phyloP scores from a whole-genome alignment of 2,113 vertebrate species.

The Poeciliopsis prolifica region DNA sequence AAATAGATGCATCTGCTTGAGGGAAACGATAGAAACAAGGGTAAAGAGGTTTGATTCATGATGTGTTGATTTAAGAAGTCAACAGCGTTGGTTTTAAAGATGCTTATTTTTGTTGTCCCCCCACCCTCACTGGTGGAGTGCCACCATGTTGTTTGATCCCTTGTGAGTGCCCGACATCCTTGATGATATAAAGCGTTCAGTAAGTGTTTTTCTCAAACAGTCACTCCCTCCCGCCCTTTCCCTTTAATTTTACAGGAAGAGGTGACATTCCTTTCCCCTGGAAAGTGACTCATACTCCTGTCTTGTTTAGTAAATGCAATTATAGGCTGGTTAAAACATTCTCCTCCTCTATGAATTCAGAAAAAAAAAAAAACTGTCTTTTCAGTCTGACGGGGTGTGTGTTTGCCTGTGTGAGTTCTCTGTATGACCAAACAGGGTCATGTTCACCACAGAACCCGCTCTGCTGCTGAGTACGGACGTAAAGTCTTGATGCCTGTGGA shows the following conservation, averaged over 20 bases:
- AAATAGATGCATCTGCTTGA: constrained; percentile 49
- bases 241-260: constrained; percentile 55
- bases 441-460: constrained; percentile 39
- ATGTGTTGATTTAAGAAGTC: constrained; percentile 45
- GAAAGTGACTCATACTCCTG: constrained; percentile 65
- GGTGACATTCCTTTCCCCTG: constrained; percentile 60
- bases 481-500: constrained; percentile 50
- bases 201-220: constrained; percentile 47
- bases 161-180: constrained; percentile 51
- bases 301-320: constrained; percentile 64
- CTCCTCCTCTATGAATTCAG: constrained; percentile 38
- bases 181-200: constrained; percentile 38
- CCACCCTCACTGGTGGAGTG: constrained; percentile 25
- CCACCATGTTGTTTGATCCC: constrained; percentile 36
- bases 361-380: constrained; percentile 24
- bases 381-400: neutral
- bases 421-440: constrained; percentile 58
- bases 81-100: constrained; percentile 38
- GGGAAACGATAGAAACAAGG: constrained; percentile 16
- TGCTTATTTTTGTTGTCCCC: constrained; percentile 55
- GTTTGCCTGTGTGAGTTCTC: constrained; percentile 39
- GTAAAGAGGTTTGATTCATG: constrained; percentile 16
- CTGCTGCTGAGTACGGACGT: constrained; percentile 23
- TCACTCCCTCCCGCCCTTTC: constrained; percentile 38
- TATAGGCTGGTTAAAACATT: constrained; percentile 41